Evolutionary conservation across 1,140 invertebrate genomes (phyloP), one percentile per base, ranked within the genome.

Genomic region (Telenomus remus): DNA sequence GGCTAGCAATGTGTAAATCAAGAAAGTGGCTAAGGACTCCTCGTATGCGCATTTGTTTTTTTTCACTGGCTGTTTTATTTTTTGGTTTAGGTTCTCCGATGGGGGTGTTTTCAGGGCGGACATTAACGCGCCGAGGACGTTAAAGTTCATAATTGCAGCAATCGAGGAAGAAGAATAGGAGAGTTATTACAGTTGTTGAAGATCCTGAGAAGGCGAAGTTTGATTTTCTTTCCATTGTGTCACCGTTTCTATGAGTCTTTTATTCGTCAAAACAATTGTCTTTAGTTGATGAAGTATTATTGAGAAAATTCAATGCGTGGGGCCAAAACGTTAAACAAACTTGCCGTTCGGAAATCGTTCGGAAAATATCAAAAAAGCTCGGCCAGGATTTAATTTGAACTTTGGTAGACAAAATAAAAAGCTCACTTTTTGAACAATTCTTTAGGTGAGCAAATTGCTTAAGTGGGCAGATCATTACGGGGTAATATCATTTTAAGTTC

Each of bases 171-270:
- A 72, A 69, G 56, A 68, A 69, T 68, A 49, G 75, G 27, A 59
- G 73, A 76, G 61, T 70, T 76, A 76, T 76, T 76, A 70, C 65
- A 70, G 73, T 76, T 70, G 72, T 75, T 57, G 54, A 47, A 75
- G 64, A 75, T 69, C 69, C 59, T 51, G 27, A 43, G 65, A 59
- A 69, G 65, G 46, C 27, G 13, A 76, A 76, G 65, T 76, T 76
- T 76, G 72, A 70, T 76, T 76, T 76, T 76, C 65, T 59, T 76
- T 63, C 64, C 59, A 75, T 75, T 75, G 72, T 69, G 54, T 64
- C 57, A 51, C 61, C 48, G 51, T 63, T 69, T 59, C 64, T 68
- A 43, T 51, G 63, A 74, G 63, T 65, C 71, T 68, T 68, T 68
- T 74, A 74, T 74, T 63, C 68, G 56, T 19, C 42, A 69, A 75